phyloP scores from a whole-genome alignment of 1,140 invertebrate genomes.

The Atta colombica region DNA sequence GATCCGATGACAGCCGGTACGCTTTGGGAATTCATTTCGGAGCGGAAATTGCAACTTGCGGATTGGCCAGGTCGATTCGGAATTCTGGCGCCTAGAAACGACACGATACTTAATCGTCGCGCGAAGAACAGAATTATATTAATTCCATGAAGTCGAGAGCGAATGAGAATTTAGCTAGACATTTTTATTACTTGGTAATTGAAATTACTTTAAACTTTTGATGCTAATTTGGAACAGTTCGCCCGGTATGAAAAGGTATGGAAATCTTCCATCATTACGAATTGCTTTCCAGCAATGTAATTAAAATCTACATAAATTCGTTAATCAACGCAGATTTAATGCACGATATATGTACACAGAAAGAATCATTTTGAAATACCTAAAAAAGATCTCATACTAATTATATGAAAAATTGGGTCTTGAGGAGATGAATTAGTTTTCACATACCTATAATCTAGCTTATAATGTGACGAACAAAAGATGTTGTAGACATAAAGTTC shows the following conservation, averaged over 20 bases:
- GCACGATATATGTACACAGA: neutral
- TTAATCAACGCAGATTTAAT: neutral
- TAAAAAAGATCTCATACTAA: no score
- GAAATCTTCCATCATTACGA: neutral
- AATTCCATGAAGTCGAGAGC: neutral
- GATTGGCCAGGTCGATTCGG: constrained; percentile 33
- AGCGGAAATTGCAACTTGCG: constrained; percentile 40
- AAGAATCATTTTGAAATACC: no score
- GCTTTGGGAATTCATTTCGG: constrained; percentile 45
- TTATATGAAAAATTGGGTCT: no score
- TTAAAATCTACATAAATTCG: neutral
- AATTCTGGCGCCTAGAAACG: constrained; percentile 22
- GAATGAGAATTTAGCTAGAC: neutral
- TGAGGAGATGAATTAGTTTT: no score
- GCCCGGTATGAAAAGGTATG: neutral
- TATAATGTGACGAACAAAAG: no score
- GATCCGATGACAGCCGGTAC: constrained; percentile 12
- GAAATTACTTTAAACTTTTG: neutral
- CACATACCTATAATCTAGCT: no score
- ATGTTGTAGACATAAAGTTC: no score
- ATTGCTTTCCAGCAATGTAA: neutral
- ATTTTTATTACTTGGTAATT: neutral
- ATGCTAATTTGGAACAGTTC: neutral
- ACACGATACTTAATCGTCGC: neutral
- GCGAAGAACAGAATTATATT: constrained; percentile 2